A percentile compares a stretch with the other conserved stretches of the same genome.
These are phyloP conservation scores for Megaptera novaeangliae DNA, from an alignment of 2,113 vertebrate species.

Conservation along the genomic window DNA sequence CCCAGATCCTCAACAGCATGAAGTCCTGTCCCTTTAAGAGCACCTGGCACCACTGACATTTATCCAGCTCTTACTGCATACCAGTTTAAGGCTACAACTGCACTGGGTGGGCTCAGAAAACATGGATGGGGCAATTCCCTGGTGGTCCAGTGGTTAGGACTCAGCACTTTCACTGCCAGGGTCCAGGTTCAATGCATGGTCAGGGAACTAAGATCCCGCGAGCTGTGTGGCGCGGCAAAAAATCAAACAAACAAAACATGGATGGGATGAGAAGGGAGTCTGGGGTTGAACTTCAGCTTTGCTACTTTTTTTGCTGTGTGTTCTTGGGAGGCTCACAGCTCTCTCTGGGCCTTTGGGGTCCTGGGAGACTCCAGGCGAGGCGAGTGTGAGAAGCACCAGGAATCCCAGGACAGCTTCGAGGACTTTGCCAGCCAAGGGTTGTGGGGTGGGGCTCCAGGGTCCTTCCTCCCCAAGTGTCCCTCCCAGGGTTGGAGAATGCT, in stretches of 20 bases:
- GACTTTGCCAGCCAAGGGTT: neutral
- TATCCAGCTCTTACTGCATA: neutral
- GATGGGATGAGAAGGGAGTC: neutral
- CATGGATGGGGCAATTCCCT: neutral
- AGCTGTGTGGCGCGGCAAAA: neutral
- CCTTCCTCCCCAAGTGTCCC: rapidly evolving
- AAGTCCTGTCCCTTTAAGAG: neutral
- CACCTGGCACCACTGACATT: neutral
- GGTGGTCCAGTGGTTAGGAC: neutral
- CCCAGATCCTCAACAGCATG: neutral
- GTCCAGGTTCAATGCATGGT: neutral
- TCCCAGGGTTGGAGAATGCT: neutral
- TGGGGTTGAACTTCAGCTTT: rapidly evolving
- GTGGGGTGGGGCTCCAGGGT: neutral
- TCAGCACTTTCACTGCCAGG: neutral
- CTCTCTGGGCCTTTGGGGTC: neutral
- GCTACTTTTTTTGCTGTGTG: neutral
- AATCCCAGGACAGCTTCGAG: neutral
- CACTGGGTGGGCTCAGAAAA: neutral
- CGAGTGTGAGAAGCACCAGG: neutral
- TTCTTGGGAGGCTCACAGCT: neutral
- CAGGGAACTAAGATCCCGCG: neutral
- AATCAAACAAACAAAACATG: neutral
- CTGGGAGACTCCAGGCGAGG: neutral
- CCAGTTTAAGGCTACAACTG: too few relatives aligned